These are phyloP conservation scores for Erpetoichthys calabaricus DNA, from an alignment of 2,797 vertebrate species.

Conservation along the genomic window DNA sequence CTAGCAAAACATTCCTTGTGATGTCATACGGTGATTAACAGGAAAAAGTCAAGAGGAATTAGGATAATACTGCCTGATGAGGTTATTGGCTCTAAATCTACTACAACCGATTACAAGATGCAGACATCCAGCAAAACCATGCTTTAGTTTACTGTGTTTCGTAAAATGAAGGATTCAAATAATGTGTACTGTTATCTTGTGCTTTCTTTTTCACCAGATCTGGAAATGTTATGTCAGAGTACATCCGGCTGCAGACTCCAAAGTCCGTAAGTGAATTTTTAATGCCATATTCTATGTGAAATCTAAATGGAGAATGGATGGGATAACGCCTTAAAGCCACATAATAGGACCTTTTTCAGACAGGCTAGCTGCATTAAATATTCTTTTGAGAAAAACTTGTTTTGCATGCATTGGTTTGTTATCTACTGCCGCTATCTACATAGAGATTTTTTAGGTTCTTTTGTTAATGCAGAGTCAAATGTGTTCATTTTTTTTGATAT, in stretches of 20 bases:
- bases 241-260: background rate
- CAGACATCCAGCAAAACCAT: background rate
- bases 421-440: no score
- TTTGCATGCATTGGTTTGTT: no score
- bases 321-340: no score
- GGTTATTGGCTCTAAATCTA: background rate
- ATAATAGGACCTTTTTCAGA: no score
- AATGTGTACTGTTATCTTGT: conserved; percentile 4
- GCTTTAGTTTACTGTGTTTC: background rate
- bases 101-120: background rate
- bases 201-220: conserved; percentile 10
- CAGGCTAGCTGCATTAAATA: no score
- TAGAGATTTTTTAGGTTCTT: no score
- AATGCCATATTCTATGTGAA: background rate
- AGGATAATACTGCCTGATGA: conserved; percentile 2
- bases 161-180: background rate
- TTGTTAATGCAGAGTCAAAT: no score
- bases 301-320: background rate
- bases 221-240: conserved; percentile 7
- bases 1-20: background rate
- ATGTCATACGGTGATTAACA: conserved; percentile 8
- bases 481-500: no score
- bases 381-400: no score
- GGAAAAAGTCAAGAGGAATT: background rate
- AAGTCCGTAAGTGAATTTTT: background rate